Evolutionary conservation across 2,888 invertebrate species (phyloP), one percentile per base, ranked within the genome.

Genomic region (Oligia fasciuncula): DNA sequence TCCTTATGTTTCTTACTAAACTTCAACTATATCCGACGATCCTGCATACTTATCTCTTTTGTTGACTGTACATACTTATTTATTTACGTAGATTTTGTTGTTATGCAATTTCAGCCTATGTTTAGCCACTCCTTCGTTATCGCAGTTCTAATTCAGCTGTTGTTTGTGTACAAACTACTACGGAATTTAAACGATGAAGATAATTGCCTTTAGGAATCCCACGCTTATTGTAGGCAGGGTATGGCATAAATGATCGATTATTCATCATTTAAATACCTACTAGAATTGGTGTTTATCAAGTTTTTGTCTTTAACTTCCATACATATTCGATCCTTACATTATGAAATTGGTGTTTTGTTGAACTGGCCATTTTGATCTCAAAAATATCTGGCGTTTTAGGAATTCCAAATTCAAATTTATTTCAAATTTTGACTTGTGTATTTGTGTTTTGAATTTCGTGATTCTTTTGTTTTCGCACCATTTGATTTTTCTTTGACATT

Each of bases 111-210:
- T 46, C n/a, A 51, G 19, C 8, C 1, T 4, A 4, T 19, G 40
- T 17, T 29, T 23, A 43, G n/a, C 73, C 73, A 65, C 66, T 54
- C 68, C 62, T 80, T 40, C 1, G 4, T 6, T 51, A n/a, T 51
- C 4, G 57, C 49, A 23, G 40, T 40, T 40, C 23, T 49, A 49
- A 62, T 17, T 68, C 35, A 74, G 14, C 3, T 51, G 17, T 14
- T 35, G 51, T 67, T 62, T 40, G 29, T 43, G 5, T 72, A 49
- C 17, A 43, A 67, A 73, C 1, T 46, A 68, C 67, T 74, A 35
- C 4, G 63, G 75, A 74, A 80, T 80, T 74, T 81, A 2, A 77
- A 60, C 23, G 72, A 69, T 60, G 43, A 49, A 65, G 35, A 46
- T 68, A 60, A 68, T 72, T 72, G 57, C 19, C 19, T 46, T 40